Base-by-base conservation (phyloP, 2,888 invertebrate genomes). In the Melinopterus prodromus region DNA sequence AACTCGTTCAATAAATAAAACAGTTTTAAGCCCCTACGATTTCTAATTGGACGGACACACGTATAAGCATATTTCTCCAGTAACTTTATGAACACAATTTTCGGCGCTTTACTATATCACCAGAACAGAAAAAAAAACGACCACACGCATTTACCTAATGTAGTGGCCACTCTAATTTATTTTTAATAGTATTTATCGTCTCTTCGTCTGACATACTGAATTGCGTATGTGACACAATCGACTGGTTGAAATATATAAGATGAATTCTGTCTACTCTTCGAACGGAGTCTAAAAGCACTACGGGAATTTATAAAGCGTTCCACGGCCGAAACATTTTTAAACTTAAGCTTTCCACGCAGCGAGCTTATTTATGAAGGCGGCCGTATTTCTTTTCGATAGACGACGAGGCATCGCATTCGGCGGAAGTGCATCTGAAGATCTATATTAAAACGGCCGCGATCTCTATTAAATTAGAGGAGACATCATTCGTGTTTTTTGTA, bases 111-210 rank as follows among this genome's bases (percentile, higher is more conserved):
- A 38, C 38, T 38, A 9, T 38, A 38, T 38, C 53, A 12, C 53
- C 53, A 53, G 53, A 53, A 53, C 9, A 53, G 53, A 12, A 53
- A 53, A 53, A 53, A 53, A 53, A 12, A 53, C 53, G 53, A 53
- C 53, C 53, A 53, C 53, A 53, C 53, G 53, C 53, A 12, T 53
- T 53, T 53, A 7, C 53, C 53, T 53, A 53, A 53, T 53, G 53
- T 53, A 53, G 53, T 53, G 53, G 53, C 2, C 53, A 53, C 53
- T 53, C 53, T 53, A 53, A 53, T 53, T 53, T 53, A 53, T 53
- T 53, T 53, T 53, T 53, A 53, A 53, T 53, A 53, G 53, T 53
- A 53, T 53, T 53, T 53, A 53, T 53, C 53, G 53, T 53, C 53
- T 53, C 53, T 53, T 53, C 12, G 53, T 6, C 53, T 53, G 53